Conservation (phyloP, 2,797 vertebrate species). For the Melanotaenia pygmaea region DNA sequence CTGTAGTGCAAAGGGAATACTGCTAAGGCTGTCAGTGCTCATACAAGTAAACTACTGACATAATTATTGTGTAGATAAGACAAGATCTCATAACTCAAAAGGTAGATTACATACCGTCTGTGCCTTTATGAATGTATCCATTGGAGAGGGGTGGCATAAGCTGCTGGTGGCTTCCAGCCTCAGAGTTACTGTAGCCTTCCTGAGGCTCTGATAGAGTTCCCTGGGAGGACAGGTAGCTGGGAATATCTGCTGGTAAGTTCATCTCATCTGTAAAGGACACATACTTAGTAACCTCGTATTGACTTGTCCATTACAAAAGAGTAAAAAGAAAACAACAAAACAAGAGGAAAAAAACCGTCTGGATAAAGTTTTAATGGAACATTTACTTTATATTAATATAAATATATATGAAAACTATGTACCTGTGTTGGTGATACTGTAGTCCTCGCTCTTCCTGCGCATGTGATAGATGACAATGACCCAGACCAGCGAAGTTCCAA, state of each 20-base stretch:
- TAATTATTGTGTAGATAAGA: not conserved
- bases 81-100: not conserved
- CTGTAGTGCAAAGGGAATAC: not conserved
- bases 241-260: slow-evolving; percentile 95
- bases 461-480: slow-evolving; percentile 99
- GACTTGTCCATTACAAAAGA: not conserved
- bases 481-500: slow-evolving; percentile 98
- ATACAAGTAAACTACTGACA: not conserved
- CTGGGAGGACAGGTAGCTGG: slow-evolving; percentile 97
- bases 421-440: slow-evolving; percentile 98
- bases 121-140: slow-evolving; percentile 89
- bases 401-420: slow-evolving; percentile 42
- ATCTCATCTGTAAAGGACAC: slow-evolving; percentile 89
- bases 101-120: slow-evolving; percentile 83
- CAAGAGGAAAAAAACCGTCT: not conserved
- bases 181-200: slow-evolving; percentile 92
- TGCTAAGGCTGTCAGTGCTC: not conserved
- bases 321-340: not conserved
- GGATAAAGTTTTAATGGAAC: not conserved
- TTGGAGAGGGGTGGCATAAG: slow-evolving; percentile 92
- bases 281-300: slow-evolving; percentile 1
- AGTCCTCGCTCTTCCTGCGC: slow-evolving; percentile 92
- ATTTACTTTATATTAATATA: not conserved
- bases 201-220: slow-evolving; percentile 95
- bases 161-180: slow-evolving; percentile 96